Conservation (phyloP, 23 tunicate genomes). For the Styela clava region DNA sequence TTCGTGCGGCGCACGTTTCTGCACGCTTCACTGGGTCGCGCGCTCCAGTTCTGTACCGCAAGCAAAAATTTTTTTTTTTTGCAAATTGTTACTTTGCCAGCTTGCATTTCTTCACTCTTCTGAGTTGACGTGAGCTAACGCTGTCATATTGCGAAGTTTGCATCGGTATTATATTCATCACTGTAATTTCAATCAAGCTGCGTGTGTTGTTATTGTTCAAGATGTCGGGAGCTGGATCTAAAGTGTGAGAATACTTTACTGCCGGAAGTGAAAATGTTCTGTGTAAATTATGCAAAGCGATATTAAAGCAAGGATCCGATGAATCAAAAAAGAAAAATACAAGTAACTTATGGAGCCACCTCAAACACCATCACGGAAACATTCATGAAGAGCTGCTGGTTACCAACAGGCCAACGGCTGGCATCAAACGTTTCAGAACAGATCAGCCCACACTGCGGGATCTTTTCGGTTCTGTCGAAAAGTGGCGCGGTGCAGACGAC, state of each 20-base stretch:
- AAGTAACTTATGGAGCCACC: background rate
- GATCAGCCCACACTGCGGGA: background rate
- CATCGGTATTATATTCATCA: too few species aligned
- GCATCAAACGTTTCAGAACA: background rate
- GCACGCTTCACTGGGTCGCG: too few species aligned
- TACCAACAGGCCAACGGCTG: background rate
- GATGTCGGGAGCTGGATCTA: background rate
- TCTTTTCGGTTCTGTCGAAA: background rate
- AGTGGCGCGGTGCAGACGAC: slow-evolving; percentile 9
- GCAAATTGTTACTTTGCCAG: too few species aligned
- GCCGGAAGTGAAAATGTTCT: background rate
- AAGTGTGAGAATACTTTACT: background rate
- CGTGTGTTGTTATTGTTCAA: background rate
- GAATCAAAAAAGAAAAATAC: background rate
- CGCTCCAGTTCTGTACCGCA: too few species aligned
- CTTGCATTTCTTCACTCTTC: too few species aligned
- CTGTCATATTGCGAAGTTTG: background rate
- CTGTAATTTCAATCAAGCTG: background rate
- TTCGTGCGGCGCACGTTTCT: too few species aligned
- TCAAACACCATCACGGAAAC: background rate
- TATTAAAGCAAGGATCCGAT: background rate
- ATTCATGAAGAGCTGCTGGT: background rate
- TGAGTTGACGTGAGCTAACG: background rate
- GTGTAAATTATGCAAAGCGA: background rate
- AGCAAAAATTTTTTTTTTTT: too few species aligned